Evolutionary conservation across 2,797 vertebrate species (phyloP).

Genomic region (Acanthis flammea): DNA sequence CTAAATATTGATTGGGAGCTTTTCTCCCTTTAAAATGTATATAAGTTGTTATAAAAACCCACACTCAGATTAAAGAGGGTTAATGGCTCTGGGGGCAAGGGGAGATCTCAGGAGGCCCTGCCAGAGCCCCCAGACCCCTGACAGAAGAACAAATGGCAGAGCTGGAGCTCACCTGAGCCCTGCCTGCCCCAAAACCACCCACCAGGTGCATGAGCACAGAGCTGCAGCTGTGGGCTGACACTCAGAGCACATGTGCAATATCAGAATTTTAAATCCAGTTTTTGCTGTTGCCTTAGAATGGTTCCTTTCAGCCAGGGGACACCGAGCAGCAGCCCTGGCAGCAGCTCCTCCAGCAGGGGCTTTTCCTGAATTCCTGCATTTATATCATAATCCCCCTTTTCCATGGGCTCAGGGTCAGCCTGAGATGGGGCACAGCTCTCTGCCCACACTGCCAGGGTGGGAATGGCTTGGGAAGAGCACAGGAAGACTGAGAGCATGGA

Average conservation of each 20-base stretch:
- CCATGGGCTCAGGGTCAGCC: not conserved
- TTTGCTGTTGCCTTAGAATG: not conserved
- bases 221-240: rapidly evolving
- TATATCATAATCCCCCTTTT: rapidly evolving
- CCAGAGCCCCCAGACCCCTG: not conserved
- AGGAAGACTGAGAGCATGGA: rapidly evolving
- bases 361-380: not conserved
- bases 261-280: not conserved
- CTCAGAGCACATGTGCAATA: rapidly evolving
- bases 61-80: not conserved
- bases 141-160: not conserved
- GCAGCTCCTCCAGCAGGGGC: not conserved
- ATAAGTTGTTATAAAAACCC: not conserved
- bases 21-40: not conserved
- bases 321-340: not conserved
- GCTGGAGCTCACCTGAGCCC: not conserved
- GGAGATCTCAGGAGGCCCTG: not conserved
- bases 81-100: not conserved
- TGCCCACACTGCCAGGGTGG: rapidly evolving
- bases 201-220: rapidly evolving
- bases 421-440: not conserved
- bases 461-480: not conserved
- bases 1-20: not conserved
- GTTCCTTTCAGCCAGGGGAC: not conserved
- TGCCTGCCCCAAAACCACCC: rapidly evolving